Evolutionary conservation across 2,113 vertebrate genomes (phyloP).

Genomic region (Nothoprocta perdicaria): DNA sequence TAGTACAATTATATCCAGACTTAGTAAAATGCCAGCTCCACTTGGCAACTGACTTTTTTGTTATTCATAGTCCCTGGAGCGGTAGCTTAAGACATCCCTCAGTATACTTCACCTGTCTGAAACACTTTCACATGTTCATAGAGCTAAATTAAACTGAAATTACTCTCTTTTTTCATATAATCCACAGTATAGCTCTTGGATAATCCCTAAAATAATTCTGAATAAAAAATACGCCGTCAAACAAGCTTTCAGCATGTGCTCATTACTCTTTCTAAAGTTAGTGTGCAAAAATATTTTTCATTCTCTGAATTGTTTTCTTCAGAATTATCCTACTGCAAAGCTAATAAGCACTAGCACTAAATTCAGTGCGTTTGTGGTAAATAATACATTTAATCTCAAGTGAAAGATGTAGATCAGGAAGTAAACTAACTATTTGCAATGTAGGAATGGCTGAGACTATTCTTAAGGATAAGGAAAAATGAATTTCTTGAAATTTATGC

Average conservation of each 20-base stretch:
- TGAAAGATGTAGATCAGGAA: slow-evolving; percentile 22
- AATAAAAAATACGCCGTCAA: slow-evolving; percentile 63
- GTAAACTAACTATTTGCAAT: not conserved
- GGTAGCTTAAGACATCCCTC: slow-evolving; percentile 56
- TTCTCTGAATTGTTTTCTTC: slow-evolving; percentile 49
- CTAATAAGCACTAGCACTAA: slow-evolving; percentile 25
- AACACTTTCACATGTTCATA: slow-evolving; percentile 39
- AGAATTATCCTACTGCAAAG: slow-evolving; percentile 51
- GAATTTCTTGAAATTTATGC: not conserved
- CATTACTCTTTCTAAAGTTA: slow-evolving; percentile 10
- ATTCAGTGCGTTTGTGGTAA: slow-evolving; percentile 28
- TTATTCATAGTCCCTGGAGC: slow-evolving; percentile 59
- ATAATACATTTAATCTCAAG: slow-evolving; percentile 41
- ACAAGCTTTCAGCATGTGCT: slow-evolving; percentile 36
- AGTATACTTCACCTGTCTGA: slow-evolving; percentile 63
- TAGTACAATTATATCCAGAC: slow-evolving; percentile 56
- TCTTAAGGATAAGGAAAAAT: not conserved
- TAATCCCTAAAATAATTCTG: slow-evolving; percentile 70
- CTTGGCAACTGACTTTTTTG: slow-evolving; percentile 51
- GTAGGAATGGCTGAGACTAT: slow-evolving; percentile 12
- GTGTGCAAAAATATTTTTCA: slow-evolving; percentile 28
- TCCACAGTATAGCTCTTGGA: slow-evolving; percentile 52
- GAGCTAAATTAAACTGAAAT: slow-evolving; percentile 61
- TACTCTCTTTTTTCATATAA: slow-evolving; percentile 47
- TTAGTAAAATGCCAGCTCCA: slow-evolving; percentile 59